Conservation (phyloP, 1,140 invertebrate species). For the Pissodes strobi region DNA sequence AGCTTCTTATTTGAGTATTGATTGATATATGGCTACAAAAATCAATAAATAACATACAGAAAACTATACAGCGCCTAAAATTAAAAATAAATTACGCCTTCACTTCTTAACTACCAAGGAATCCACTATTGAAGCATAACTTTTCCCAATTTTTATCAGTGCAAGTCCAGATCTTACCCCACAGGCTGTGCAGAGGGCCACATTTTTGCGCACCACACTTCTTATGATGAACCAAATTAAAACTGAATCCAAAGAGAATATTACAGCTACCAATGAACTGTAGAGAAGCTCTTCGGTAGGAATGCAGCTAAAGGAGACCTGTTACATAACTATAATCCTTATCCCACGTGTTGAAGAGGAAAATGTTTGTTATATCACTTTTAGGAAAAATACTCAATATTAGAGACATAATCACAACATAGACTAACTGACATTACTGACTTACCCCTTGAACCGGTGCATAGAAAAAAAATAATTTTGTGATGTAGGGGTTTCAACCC, state of each 20-base stretch:
- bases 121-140: conserved; percentile 58
- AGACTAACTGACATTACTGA: conserved; percentile 68
- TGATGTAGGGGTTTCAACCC: conserved; percentile 62
- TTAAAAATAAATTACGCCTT: too few species aligned
- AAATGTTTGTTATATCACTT: conserved; percentile 64
- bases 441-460: conserved; percentile 63
- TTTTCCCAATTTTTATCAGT: conserved; percentile 64
- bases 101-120: too few species aligned
- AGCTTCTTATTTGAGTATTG: too few species aligned
- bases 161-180: conserved; percentile 65
- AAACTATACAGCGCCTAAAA: too few species aligned
- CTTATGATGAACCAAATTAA: conserved; percentile 72
- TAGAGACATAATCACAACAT: conserved; percentile 70
- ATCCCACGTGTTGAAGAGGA: conserved; percentile 64
- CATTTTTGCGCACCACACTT: conserved; percentile 67
- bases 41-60: too few species aligned
- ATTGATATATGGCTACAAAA: too few species aligned
- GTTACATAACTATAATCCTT: conserved; percentile 67
- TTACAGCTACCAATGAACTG: conserved; percentile 66
- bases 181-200: conserved; percentile 62
- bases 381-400: conserved; percentile 63
- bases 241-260: conserved; percentile 75
- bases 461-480: conserved; percentile 67
- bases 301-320: conserved; percentile 62
- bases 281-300: conserved; percentile 57